Base-by-base conservation (phyloP, 2,797 vertebrate species). In the Onychomys arenicola region DNA sequence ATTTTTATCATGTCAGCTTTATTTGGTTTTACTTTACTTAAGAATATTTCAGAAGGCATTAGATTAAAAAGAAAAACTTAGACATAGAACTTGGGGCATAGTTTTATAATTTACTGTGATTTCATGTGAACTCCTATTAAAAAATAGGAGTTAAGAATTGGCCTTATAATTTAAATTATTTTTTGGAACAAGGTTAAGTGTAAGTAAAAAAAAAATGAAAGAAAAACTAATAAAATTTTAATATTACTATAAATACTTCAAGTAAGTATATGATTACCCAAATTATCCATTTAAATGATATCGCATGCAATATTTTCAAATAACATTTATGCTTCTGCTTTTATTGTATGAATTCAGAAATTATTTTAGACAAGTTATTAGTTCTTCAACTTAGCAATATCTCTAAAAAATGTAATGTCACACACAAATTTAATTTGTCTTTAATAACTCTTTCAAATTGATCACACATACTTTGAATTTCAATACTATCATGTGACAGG, bases 1-100 rank as follows among this genome's bases (percentile, higher is more conserved):
- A 52, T 97, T 96, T 96, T 94, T 94, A 84, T 86, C 55, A 89
- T 27, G 93, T 93, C 40, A 96, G 40, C 2, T 94, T 96, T 86
- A 90, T 84, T 95, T 97, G 40, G 94, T 77, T 96, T 97, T 69
- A 13, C 19, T 55, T 93, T 92, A 83, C 34, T 16, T 25, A 34
- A 91, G 46, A 95, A 97, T 25, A 75, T 89, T 94, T 73, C 87
- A 12, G 57, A 67, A 88, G 89, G 89, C 6, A 88, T 52, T 94
- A 90, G 83, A 90, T 14, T 85, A 55, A 97, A 94, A 89, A 7
- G 29, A 76, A 61, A 76, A 2, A 89, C 11, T n/a, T 93, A 87
- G 90, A 94, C 16, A 52, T 63, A 95, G 57, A 90, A 86, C 23
- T 76, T 78, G 11, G 46, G 86, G 10, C 9, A 85, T 52, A 91